Conservation (phyloP, 2,888 invertebrate species). For the Drosophila parthenogenetica region DNA sequence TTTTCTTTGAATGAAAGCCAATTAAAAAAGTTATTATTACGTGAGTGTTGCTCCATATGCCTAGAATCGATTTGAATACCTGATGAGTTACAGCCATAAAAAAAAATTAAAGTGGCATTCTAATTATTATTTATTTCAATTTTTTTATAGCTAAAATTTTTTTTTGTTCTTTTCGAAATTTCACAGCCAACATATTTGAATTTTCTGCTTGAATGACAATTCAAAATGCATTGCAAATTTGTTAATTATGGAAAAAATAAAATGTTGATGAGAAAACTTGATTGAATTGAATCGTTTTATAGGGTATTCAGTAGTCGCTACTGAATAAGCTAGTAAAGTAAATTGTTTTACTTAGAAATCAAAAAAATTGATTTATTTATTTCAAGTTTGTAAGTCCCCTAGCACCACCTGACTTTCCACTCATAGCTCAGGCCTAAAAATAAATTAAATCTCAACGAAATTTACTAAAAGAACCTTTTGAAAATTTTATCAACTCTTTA, state of each 20-base stretch:
- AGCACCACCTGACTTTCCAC: background rate
- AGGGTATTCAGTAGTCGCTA: background rate
- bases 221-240: slow-evolving; percentile 21
- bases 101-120: slow-evolving; percentile 7
- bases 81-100: slow-evolving; percentile 8
- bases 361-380: background rate
- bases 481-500: no score
- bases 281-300: background rate
- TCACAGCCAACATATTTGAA: slow-evolving; percentile 28
- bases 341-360: no score
- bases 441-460: background rate
- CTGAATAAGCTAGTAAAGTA: background rate
- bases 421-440: background rate
- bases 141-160: background rate
- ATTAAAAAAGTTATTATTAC: slow-evolving; percentile 3
- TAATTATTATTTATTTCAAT: slow-evolving; percentile 17
- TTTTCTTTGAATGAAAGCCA: slow-evolving; percentile 10
- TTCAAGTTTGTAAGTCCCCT: background rate
- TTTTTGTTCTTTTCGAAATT: slow-evolving; percentile 11
- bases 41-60: slow-evolving; percentile 17
- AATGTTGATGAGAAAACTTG: no score
- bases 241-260: background rate
- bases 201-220: slow-evolving; percentile 46
- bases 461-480: background rate
- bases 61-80: slow-evolving; percentile 14